phyloP scores from a whole-genome alignment of 2,113 vertebrate species.

The Todiramphus saurophagus region DNA sequence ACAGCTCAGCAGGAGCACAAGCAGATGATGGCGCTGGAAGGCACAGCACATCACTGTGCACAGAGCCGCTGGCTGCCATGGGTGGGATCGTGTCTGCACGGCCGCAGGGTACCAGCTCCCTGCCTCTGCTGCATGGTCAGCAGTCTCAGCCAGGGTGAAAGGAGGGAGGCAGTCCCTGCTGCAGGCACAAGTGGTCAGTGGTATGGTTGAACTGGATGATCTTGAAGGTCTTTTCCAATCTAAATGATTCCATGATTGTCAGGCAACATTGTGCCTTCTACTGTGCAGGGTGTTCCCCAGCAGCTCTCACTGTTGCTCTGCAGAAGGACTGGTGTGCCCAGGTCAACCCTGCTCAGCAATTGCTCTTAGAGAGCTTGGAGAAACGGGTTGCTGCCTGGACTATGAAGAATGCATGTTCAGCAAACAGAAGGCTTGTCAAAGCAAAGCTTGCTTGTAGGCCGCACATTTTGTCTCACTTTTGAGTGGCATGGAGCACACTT shows the following conservation, averaged over 20 bases:
- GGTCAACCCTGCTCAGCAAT: background rate
- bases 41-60: background rate
- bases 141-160: background rate
- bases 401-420: background rate
- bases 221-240: no score
- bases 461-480: background rate
- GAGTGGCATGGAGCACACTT: background rate
- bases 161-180: background rate
- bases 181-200: background rate
- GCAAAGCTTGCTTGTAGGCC: background rate
- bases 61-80: fast-evolving
- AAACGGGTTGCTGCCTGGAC: fast-evolving
- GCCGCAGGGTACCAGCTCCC: background rate
- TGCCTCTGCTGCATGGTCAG: fast-evolving
- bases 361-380: background rate
- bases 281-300: background rate
- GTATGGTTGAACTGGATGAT: no score
- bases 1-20: background rate
- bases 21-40: background rate
- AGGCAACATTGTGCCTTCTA: background rate
- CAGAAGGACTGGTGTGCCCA: background rate
- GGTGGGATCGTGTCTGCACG: background rate
- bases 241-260: background rate
- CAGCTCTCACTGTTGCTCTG: background rate
- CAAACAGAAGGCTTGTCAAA: background rate